These are phyloP conservation scores for Rhinatrema bivittatum DNA, from an alignment of 2,797 vertebrate species.

Conservation along the genomic window DNA sequence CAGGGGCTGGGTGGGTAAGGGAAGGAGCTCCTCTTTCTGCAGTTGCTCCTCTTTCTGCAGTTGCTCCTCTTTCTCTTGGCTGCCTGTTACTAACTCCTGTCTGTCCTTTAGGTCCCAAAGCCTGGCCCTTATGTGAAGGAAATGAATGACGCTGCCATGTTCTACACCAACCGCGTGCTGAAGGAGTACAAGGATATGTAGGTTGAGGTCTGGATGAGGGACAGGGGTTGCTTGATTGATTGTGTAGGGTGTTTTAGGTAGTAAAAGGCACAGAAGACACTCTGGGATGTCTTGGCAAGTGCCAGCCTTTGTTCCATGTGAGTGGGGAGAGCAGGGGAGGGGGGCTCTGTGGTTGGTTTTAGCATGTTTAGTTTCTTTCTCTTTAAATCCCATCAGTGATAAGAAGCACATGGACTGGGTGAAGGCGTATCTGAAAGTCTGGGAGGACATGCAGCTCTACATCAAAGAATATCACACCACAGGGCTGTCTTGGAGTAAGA, in stretches of 20 bases:
- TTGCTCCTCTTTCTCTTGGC: constrained; percentile 3
- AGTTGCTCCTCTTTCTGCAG: not conserved
- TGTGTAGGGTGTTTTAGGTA: no score
- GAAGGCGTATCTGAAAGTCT: constrained; percentile 80
- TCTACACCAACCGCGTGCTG: constrained; percentile 94
- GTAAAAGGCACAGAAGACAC: no score
- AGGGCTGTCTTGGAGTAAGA: constrained; percentile 85
- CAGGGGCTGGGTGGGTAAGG: no score
- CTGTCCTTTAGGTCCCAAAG: constrained; percentile 65
- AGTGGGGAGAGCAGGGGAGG: no score
- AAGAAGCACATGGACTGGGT: constrained; percentile 92
- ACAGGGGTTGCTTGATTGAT: no score
- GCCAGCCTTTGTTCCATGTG: no score
- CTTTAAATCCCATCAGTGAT: constrained; percentile 59
- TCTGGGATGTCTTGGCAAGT: no score
- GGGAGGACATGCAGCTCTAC: constrained; percentile 82
- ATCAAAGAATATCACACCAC: constrained; percentile 91
- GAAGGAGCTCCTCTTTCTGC: no score
- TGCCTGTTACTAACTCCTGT: no score
- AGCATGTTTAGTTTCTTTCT: no score
- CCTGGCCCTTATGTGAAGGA: constrained; percentile 90
- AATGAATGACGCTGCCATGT: constrained; percentile 90
- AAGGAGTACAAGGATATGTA: constrained; percentile 95
- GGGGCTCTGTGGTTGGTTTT: no score
- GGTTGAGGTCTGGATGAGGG: no score